These are phyloP conservation scores for Carollia perspicillata DNA, from an alignment of 2,113 vertebrate genomes.

Conservation along the genomic window DNA sequence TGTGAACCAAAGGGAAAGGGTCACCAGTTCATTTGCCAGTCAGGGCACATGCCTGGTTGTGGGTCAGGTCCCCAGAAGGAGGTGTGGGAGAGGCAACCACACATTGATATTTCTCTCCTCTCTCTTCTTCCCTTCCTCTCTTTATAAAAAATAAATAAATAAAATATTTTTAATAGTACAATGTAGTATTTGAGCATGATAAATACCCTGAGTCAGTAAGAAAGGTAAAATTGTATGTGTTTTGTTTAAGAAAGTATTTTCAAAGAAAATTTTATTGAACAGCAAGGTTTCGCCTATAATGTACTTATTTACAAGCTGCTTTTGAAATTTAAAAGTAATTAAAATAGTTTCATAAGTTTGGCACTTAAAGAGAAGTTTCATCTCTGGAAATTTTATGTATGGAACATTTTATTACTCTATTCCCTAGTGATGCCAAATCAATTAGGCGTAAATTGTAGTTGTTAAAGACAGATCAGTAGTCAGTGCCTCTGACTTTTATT, in stretches of 20 bases:
- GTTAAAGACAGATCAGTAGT: conserved; percentile 45
- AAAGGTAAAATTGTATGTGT: conserved; percentile 29
- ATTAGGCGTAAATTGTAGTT: conserved; percentile 26
- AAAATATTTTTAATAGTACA: not conserved
- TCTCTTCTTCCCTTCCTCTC: too few relatives aligned
- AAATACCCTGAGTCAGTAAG: conserved; percentile 22
- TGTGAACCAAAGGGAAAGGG: too few relatives aligned
- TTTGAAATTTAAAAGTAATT: conserved; percentile 52
- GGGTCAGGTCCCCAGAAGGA: too few relatives aligned
- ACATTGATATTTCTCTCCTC: too few relatives aligned
- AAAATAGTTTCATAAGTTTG: conserved; percentile 33
- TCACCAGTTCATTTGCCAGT: too few relatives aligned
- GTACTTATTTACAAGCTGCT: conserved; percentile 39
- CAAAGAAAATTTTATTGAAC: conserved; percentile 8
- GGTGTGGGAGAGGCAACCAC: too few relatives aligned
- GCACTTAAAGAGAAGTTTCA: conserved; percentile 19
- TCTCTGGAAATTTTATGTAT: conserved; percentile 21
- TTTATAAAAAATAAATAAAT: too few relatives aligned
- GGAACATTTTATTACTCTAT: conserved; percentile 29
- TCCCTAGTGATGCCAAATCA: conserved; percentile 6
- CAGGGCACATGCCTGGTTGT: too few relatives aligned
- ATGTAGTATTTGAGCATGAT: conserved; percentile 10
- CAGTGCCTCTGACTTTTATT: conserved; percentile 43
- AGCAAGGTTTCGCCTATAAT: not conserved
- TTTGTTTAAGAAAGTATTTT: conserved; percentile 49